Evolutionary conservation across 1,140 invertebrate genomes (phyloP).

Genomic region (Drosophila saltans): DNA sequence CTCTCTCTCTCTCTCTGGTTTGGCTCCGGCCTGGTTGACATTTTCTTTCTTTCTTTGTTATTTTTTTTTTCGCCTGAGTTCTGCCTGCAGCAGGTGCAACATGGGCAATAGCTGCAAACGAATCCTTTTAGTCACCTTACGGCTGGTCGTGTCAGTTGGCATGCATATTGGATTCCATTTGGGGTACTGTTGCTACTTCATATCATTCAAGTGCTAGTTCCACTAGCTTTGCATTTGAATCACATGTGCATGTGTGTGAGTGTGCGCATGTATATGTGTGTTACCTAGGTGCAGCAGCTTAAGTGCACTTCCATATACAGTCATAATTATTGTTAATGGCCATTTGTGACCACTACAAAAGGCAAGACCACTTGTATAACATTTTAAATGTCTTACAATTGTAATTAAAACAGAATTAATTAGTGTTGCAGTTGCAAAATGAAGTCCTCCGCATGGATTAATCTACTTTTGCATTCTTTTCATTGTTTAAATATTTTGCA

Average conservation of each 20-base stretch:
- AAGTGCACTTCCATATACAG: slow-evolving; percentile 74
- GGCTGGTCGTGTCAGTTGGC: slow-evolving; percentile 27
- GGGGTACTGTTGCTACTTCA: slow-evolving; percentile 10
- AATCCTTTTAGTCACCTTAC: slow-evolving; percentile 9
- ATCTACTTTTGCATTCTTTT: no score
- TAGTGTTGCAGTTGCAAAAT: background rate
- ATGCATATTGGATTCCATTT: slow-evolving; percentile 47
- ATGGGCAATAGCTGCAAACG: slow-evolving; percentile 21
- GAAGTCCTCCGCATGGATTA: no score
- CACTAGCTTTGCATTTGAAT: slow-evolving; percentile 47
- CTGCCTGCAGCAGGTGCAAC: slow-evolving; percentile 47
- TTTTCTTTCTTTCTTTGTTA: slow-evolving; percentile 16
- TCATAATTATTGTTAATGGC: slow-evolving; percentile 81
- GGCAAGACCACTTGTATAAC: background rate
- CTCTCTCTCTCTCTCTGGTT: background rate
- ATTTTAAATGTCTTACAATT: background rate
- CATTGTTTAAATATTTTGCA: no score
- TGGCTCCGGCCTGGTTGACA: background rate
- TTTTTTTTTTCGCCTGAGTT: slow-evolving; percentile 49
- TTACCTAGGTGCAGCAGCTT: slow-evolving; percentile 39
- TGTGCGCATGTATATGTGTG: background rate
- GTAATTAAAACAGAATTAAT: slow-evolving; percentile 7
- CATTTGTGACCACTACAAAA: slow-evolving; percentile 35
- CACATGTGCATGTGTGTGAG: background rate
- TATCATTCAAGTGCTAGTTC: slow-evolving; percentile 38